Evolutionary conservation across 2,888 invertebrate species (phyloP).

Genomic region (Fabriciana adippe): DNA sequence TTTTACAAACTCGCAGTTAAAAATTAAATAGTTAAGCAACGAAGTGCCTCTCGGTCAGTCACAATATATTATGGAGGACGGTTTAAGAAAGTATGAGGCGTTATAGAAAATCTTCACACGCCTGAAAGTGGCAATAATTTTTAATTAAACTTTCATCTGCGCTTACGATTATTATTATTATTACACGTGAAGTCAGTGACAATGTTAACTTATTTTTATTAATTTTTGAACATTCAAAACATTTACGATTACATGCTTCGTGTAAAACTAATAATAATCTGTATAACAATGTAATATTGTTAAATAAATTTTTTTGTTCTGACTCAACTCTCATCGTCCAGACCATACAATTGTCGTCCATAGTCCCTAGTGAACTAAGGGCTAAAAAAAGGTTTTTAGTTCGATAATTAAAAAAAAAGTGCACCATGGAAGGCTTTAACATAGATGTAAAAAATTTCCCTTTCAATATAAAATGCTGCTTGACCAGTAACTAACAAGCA

Average conservation of each 20-base stretch:
- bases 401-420: neutral
- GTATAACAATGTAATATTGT: too few species aligned
- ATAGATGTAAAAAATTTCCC: neutral
- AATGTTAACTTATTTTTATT: neutral
- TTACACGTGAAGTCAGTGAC: neutral
- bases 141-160: conserved; percentile 31
- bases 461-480: neutral
- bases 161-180: conserved; percentile 16
- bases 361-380: too few species aligned
- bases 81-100: conserved; percentile 11
- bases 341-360: too few species aligned
- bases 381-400: too few species aligned
- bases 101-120: conserved; percentile 31
- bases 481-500: neutral
- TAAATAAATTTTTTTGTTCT: too few species aligned
- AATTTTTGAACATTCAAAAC: neutral
- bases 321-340: too few species aligned
- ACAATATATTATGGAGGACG: conserved; percentile 2
- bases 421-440: neutral
- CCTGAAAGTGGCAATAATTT: conserved; percentile 35
- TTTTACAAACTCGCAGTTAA: neutral
- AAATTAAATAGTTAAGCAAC: neutral
- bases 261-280: too few species aligned
- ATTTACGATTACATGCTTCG: too few species aligned
- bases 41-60: conserved; percentile 2